A percentile compares a stretch with the other conserved stretches of the same genome.
These are phyloP conservation scores for Pseudomyrmex cubaensis DNA, from an alignment of 1,140 invertebrate genomes.

Conservation along the genomic window DNA sequence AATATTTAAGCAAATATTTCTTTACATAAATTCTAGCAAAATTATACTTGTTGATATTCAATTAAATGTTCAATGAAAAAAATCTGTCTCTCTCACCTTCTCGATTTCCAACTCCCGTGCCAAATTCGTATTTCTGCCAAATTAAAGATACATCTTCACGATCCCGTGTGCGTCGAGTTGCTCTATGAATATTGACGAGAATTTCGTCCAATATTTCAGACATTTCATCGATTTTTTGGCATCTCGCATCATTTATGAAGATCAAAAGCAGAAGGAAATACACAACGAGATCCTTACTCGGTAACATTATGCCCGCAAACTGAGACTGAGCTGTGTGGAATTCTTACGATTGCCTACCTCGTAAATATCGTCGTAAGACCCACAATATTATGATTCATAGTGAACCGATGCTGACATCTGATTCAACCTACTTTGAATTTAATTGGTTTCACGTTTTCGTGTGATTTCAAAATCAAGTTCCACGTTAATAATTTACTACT, in stretches of 20 bases:
- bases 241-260: slow-evolving; percentile 7
- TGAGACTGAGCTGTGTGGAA: neutral
- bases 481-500: no score
- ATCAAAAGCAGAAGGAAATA: slow-evolving; percentile 35
- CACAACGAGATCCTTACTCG: neutral
- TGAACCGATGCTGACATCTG: neutral
- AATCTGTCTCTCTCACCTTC: slow-evolving; percentile 69
- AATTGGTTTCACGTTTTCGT: neutral
- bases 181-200: neutral
- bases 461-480: no score
- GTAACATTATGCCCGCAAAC: slow-evolving; percentile 34
- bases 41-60: neutral
- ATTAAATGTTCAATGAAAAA: neutral
- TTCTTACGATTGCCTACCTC: neutral
- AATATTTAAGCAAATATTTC: slow-evolving; percentile 40
- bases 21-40: neutral
- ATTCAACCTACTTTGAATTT: slow-evolving; percentile 12
- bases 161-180: neutral
- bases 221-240: slow-evolving; percentile 1
- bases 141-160: slow-evolving; percentile 42
- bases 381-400: slow-evolving; percentile 66
- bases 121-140: slow-evolving; percentile 75
- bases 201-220: slow-evolving; percentile 23
- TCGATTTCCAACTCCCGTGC: slow-evolving; percentile 72
- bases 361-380: slow-evolving; percentile 13